Base-by-base conservation (phyloP, 2,113 vertebrate genomes). In the Triplophysa siluroides region DNA sequence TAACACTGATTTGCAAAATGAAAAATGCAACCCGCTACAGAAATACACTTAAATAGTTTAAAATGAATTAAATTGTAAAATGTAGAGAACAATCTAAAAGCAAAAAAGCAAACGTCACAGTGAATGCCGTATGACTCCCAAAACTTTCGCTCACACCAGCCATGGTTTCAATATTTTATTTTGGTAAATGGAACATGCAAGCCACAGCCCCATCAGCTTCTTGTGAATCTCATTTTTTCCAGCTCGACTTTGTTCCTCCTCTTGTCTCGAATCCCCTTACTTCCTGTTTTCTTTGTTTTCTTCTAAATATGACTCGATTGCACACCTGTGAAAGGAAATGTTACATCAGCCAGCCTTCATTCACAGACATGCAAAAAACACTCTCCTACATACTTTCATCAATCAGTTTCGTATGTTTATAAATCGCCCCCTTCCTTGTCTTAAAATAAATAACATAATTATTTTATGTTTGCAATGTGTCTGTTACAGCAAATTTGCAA, bases 291-390 rank as follows among this genome's bases (percentile, higher is more conserved):
- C 38, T 75, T 75, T 24, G 10, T 63, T 1, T 4, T 47, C 23
- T 47, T 62, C 38, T 47, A 47, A 47, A 62, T 62, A 47, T 47
- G 41, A 63, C 38, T 62, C 21, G 33, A 62, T 75, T 12, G 62
- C 58, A 75, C 38, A 75, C 72, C 72, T 75, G 58, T 75, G 58
- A 75, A 75, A 63, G 41, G 41, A 75, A 75, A 75, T 24, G 24
- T 26, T 1, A 75, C 3, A 62, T 75, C 21, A 75, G 72, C 2
- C 26, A 33, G 68, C 18, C 26, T 71, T 58, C 24, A 54, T 18
- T 56, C 24, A 63, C 63, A 65, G 24, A 16, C 14, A 19, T 16
- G 19, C 16, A 19, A 70, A 52, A 68, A 72, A 8, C 19, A 18
- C 14, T 24, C n/a, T 41, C 70, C 26, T 12, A 41, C 54, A 23